A percentile compares a stretch with the other conserved stretches of the same genome.
phyloP scores from a whole-genome alignment of 2,797 vertebrate genomes.

The Allochrocebus solatus region DNA sequence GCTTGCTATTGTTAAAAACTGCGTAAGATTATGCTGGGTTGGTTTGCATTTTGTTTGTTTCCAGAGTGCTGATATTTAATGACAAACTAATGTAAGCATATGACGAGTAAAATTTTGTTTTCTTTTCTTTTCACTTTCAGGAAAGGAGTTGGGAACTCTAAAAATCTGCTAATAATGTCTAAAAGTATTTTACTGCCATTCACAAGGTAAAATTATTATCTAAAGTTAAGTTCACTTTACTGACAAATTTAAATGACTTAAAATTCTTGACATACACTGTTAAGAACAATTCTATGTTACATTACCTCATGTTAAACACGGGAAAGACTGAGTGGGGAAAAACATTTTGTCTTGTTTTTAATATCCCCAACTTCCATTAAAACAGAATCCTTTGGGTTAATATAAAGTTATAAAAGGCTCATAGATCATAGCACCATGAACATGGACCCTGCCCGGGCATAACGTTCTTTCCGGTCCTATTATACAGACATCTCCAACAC shows the following conservation, averaged over 20 bases:
- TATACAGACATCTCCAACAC: not conserved
- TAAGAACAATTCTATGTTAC: not conserved
- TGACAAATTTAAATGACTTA: constrained; percentile 29
- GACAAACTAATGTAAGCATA: not conserved
- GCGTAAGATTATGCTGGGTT: not conserved
- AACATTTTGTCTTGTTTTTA: not conserved
- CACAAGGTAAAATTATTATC: not conserved
- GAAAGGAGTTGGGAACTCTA: not conserved
- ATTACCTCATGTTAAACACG: not conserved
- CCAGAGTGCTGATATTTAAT: not conserved
- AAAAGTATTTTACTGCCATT: not conserved
- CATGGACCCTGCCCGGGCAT: fast-evolving
- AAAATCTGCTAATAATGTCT: not conserved
- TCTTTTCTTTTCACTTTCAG: constrained; percentile 8
- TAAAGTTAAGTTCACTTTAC: not conserved
- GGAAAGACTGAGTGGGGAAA: not conserved
- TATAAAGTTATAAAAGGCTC: not conserved
- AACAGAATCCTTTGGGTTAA: not conserved
- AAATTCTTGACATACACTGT: not conserved
- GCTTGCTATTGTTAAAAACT: not conserved
- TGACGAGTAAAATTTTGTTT: not conserved
- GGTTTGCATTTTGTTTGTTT: not conserved
- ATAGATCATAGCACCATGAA: fast-evolving
- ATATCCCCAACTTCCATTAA: not conserved
- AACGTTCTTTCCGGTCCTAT: not conserved